These are phyloP conservation scores for Hetaerina titia DNA, from an alignment of 2,888 invertebrate genomes.

Conservation along the genomic window DNA sequence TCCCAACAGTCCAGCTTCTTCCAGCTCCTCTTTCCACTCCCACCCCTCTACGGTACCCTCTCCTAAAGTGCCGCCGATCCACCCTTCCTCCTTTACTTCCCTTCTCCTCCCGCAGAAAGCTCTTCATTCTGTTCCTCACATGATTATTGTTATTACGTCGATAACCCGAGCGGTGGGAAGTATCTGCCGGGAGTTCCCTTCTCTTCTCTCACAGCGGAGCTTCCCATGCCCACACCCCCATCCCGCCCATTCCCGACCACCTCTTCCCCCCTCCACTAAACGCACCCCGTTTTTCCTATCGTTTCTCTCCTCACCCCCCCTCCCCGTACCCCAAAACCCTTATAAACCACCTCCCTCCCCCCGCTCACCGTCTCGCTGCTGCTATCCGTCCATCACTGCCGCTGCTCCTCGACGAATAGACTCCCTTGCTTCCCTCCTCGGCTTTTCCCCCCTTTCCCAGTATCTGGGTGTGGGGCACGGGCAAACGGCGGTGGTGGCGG, in stretches of 20 bases:
- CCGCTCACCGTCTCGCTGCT: background rate
- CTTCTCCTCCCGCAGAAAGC: constrained; percentile 30
- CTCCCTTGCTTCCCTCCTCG: background rate
- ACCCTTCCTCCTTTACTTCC: background rate
- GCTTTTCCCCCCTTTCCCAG: background rate
- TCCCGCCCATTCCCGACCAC: background rate
- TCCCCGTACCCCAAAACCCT: background rate
- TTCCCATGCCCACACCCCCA: background rate
- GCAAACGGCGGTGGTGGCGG: background rate
- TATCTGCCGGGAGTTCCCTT: constrained; percentile 12
- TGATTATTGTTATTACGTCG: constrained; percentile 67
- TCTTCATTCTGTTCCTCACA: constrained; percentile 62
- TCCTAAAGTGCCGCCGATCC: background rate
- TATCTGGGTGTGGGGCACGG: background rate
- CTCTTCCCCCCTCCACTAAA: background rate
- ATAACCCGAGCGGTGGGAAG: constrained; percentile 39
- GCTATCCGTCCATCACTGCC: background rate
- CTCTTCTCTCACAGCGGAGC: background rate
- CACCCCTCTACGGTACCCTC: background rate
- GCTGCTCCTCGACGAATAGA: background rate
- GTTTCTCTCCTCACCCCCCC: background rate
- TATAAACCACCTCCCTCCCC: background rate
- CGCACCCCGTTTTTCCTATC: constrained; percentile 6
- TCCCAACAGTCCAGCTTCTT: background rate
- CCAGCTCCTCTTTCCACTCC: background rate